Base-by-base conservation (phyloP, 2,797 vertebrate genomes). In the Amphiprion clarkii region DNA sequence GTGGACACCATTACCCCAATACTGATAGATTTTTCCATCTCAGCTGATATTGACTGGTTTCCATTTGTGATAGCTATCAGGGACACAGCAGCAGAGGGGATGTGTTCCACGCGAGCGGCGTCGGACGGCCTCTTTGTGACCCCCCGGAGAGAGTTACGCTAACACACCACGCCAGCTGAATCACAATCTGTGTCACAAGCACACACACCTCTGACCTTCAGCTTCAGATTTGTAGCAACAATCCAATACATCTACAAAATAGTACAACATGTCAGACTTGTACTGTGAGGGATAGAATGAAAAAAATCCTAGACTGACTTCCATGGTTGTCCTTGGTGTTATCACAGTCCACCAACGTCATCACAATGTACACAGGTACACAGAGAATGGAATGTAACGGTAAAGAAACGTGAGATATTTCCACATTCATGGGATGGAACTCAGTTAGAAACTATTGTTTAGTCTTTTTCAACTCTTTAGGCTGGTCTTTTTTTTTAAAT, bases 1-100 rank as follows among this genome's bases (percentile, higher is more conserved):
- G 72, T 67, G 71, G 81, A 85, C 79, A 59, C 75, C 82, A 74
- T 87, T 80, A 71, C 60, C 71, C 73, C 65, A 67, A 80, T 78
- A 75, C 72, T 36, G 54, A 93, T 90, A 46, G 91, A 92, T 93
- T 93, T 94, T 93, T 94, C 88, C 89, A 91, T 89, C 83, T 88
- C 77, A 71, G 80, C 53, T 71, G 36, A 72, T 89, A 93, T 91
- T 78, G 88, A 93, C 83, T 87, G 70, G 73, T 85, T 84, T 87
- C 76, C 81, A 87, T 89, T 87, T 88, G 79, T 82, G 81, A 78
- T 63, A 74, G 79, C 71, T 83, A 71, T 66, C 31, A 74, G 79
- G 83, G 67, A 52, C 55, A 79, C 65, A 27, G 59, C 23, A 31
- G 74, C 65, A 68, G 60, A 74, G 60, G 39, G 79, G 78, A 82